Base-by-base conservation (phyloP, 2,797 vertebrate species). In the Muraenolepis orangiensis region DNA sequence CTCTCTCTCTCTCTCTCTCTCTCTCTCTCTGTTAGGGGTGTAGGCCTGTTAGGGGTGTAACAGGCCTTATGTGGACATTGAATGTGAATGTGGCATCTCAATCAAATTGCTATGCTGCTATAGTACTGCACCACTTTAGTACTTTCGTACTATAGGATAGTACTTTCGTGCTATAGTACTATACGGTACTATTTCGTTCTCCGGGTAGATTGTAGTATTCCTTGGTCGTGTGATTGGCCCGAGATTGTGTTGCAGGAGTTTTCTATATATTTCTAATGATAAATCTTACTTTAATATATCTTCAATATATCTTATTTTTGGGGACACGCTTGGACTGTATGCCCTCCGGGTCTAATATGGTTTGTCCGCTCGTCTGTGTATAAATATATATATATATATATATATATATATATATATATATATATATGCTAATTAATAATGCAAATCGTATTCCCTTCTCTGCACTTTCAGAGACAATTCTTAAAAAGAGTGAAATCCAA, bases 361-460 rank as follows among this genome's bases (percentile, higher is more conserved):
- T 83, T 74, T 78, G 36, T 68, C 29, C 28, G 30, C 30, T 72
- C 34, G 42, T 30, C 76, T 81, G 38, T 75, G n/a, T n/a, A n/a
- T n/a, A n/a, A n/a, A n/a, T n/a, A n/a, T n/a, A n/a, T n/a, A n/a
- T n/a, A n/a, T n/a, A n/a, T n/a, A n/a, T n/a, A n/a, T n/a, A n/a
- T n/a, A n/a, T n/a, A n/a, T n/a, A n/a, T n/a, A n/a, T n/a, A n/a
- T n/a, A n/a, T n/a, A n/a, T n/a, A n/a, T 82, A 57, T 88, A 2
- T 86, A 70, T 77, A 81, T 82, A 80, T 78, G 78, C 75, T 82
- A 71, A 82, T 79, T 69, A 0, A 3, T 85, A 29, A 79, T 83
- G 82, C 11, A 87, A 81, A 72, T 70, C 76, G 74, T 70, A 81
- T 89, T 91, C 91, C 78, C 72, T 91, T 87, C 77, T 86, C 31